Conservation (phyloP, 2,797 vertebrate genomes). For the Lagorchestes hirsutus region DNA sequence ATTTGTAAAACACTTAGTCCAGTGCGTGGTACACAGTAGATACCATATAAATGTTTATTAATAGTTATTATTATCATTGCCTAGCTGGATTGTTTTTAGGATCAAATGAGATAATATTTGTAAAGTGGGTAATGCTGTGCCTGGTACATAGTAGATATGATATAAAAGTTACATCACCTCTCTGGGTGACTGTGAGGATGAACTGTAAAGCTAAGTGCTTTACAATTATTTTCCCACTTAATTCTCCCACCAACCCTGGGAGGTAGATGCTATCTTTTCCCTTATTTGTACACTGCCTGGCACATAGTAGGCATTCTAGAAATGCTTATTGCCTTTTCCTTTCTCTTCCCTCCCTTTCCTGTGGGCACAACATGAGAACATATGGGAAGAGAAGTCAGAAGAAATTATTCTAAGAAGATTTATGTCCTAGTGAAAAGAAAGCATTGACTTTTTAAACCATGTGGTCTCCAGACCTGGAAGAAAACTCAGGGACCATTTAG, state of each 20-base stretch:
- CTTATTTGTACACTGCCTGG: neutral
- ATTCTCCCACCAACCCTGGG: neutral
- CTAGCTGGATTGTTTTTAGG: neutral
- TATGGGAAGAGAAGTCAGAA: neutral
- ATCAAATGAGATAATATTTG: neutral
- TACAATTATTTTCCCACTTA: neutral
- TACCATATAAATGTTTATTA: neutral
- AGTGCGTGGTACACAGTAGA: neutral
- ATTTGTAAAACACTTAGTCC: neutral
- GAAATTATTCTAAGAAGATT: neutral
- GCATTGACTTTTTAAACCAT: neutral
- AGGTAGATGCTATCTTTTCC: neutral
- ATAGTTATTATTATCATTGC: neutral
- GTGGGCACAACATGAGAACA: neutral
- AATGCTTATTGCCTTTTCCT: neutral
- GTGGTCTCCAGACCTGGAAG: neutral
- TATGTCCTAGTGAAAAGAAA: neutral
- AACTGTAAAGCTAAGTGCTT: neutral
- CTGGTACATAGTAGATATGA: neutral
- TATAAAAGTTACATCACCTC: neutral
- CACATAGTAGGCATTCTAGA: neutral
- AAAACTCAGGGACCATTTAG: neutral
- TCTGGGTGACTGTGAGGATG: neutral
- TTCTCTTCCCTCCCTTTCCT: neutral
- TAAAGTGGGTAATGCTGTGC: neutral